A percentile compares a stretch with the other conserved stretches of the same genome.
Conservation (phyloP, 2,888 invertebrate genomes). For the Yponomeuta malinellus region DNA sequence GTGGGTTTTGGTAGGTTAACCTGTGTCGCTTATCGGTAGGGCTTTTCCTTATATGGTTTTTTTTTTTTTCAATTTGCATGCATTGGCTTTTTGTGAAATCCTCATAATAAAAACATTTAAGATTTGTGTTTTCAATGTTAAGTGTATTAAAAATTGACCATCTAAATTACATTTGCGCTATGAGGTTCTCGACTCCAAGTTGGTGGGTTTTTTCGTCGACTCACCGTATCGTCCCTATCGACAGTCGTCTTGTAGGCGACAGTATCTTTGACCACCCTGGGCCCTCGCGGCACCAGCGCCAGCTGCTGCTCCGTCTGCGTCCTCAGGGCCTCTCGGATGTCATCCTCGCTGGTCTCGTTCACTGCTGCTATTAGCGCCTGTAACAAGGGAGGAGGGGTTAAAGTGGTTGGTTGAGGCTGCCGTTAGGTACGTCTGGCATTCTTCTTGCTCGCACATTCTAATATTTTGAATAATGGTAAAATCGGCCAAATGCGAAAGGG, state of each 20-base stretch:
- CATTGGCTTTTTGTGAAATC: no score
- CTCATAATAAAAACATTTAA: no score
- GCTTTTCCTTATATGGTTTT: no score
- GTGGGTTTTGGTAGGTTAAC: no score
- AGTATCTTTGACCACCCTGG: conserved; percentile 84
- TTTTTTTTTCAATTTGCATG: no score
- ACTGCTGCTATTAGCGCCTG: conserved; percentile 87
- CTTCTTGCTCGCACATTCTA: no score
- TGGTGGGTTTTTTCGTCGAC: neutral
- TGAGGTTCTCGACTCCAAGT: no score
- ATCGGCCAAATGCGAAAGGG: no score
- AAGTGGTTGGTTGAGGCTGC: neutral
- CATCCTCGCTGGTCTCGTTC: conserved; percentile 70
- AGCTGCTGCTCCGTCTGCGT: conserved; percentile 76
- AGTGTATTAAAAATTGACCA: no score
- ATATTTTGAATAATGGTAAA: no score
- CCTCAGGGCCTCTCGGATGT: conserved; percentile 82
- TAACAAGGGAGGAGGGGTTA: conserved; percentile 40
- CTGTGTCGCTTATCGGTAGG: neutral
- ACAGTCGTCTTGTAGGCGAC: conserved; percentile 86
- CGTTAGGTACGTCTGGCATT: neutral
- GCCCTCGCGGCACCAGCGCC: conserved; percentile 80
- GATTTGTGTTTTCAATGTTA: no score
- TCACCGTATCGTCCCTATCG: conserved; percentile 88
- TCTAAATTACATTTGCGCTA: no score